Evolutionary conservation across 2,888 invertebrate genomes (phyloP).

Genomic region (Leuctra nigra): DNA sequence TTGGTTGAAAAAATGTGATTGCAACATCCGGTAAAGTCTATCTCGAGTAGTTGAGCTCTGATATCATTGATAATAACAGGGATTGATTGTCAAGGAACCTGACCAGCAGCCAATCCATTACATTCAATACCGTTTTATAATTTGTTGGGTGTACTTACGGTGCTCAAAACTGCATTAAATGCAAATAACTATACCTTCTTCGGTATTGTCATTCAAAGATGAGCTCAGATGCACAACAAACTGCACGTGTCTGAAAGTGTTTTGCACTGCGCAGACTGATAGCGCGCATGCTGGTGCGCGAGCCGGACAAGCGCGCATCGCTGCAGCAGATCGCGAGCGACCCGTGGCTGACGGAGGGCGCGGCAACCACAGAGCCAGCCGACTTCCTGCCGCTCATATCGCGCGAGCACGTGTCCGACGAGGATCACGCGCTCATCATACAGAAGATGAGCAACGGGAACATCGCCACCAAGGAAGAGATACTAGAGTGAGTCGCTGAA

Average conservation of each 20-base stretch:
- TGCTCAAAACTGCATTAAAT: too few relatives aligned
- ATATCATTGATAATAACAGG: too few relatives aligned
- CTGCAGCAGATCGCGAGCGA: slow-evolving; percentile 82
- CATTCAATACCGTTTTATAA: too few relatives aligned
- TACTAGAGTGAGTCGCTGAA: slow-evolving; percentile 75
- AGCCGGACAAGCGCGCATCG: slow-evolving; percentile 85
- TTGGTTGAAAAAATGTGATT: too few relatives aligned
- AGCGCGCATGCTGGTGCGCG: slow-evolving; percentile 85
- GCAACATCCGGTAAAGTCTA: too few relatives aligned
- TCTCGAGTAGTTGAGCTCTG: too few relatives aligned
- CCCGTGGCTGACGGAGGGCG: slow-evolving; percentile 65
- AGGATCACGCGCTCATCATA: slow-evolving; percentile 85
- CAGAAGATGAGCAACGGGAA: slow-evolving; percentile 95
- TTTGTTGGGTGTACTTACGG: too few relatives aligned
- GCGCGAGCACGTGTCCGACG: slow-evolving; percentile 82
- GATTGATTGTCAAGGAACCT: too few relatives aligned
- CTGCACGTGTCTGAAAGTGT: background rate
- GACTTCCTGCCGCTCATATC: slow-evolving; percentile 78
- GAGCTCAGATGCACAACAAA: background rate
- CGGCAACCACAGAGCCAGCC: slow-evolving; percentile 40
- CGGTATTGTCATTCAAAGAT: background rate
- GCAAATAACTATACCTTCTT: background rate
- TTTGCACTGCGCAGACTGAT: slow-evolving; percentile 64
- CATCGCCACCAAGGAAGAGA: slow-evolving; percentile 91
- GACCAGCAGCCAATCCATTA: too few relatives aligned